Evolutionary conservation across 2,113 vertebrate genomes (phyloP).

Genomic region (Passer domesticus): DNA sequence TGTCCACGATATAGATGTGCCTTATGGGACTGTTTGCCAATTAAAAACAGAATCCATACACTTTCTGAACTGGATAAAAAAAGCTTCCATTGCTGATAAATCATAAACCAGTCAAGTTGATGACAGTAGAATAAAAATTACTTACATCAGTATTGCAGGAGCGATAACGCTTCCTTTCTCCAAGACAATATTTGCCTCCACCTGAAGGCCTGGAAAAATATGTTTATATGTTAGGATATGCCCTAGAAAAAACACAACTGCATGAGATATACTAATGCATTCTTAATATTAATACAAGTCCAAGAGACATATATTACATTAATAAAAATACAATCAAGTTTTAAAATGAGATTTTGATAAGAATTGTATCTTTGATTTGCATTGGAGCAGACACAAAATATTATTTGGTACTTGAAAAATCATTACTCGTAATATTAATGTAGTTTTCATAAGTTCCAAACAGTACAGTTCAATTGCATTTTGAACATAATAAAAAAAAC

Average conservation of each 20-base stretch:
- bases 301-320: background rate
- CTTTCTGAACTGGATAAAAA: background rate
- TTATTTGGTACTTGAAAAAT: background rate
- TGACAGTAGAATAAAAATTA: slow-evolving; percentile 59
- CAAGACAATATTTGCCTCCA: slow-evolving; percentile 97
- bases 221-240: background rate
- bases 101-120: background rate
- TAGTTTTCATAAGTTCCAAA: background rate
- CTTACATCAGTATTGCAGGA: slow-evolving; percentile 98
- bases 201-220: slow-evolving; percentile 89
- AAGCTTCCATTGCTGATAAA: background rate
- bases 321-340: background rate
- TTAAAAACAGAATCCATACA: background rate
- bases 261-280: background rate
- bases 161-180: slow-evolving; percentile 94
- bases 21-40: background rate
- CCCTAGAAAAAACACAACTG: background rate
- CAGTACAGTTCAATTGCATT: background rate
- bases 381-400: background rate
- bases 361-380: background rate
- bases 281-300: background rate
- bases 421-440: background rate
- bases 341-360: background rate
- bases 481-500: background rate
- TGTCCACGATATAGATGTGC: background rate